phyloP scores from a whole-genome alignment of 1,140 invertebrate species.

The Plectrocnemia conspersa region DNA sequence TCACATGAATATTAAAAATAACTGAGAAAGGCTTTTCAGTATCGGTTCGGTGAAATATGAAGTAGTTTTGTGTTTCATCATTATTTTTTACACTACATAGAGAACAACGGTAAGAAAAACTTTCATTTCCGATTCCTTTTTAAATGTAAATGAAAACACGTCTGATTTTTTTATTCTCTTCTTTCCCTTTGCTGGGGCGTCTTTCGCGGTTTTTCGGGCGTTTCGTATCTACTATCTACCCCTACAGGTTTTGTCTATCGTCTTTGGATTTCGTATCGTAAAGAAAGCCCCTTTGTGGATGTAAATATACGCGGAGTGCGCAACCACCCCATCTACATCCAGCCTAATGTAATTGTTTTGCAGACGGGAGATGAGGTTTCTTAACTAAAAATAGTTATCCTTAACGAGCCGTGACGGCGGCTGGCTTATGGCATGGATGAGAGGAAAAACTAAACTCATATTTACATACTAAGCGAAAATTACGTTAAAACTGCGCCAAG shows the following conservation, averaged over 20 bases:
- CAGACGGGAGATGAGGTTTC: conserved; percentile 7
- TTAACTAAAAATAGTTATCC: conserved; percentile 24
- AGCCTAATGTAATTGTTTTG: conserved; percentile 25
- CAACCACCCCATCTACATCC: background rate
- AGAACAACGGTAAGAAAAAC: conserved; percentile 21
- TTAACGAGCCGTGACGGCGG: conserved; percentile 26
- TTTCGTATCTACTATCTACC: background rate
- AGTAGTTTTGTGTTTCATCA: no score
- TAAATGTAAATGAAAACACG: conserved; percentile 34
- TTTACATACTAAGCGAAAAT: no score
- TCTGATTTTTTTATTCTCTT: conserved; percentile 31
- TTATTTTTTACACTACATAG: background rate
- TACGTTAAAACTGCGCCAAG: no score
- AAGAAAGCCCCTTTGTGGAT: conserved; percentile 28
- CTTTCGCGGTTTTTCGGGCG: background rate
- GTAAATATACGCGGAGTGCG: no score
- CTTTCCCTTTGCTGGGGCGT: conserved; percentile 10
- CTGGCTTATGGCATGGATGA: conserved; percentile 10
- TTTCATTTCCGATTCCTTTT: conserved; percentile 32
- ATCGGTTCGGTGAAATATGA: no score
- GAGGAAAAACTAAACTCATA: background rate
- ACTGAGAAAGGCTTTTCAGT: no score
- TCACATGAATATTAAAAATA: no score
- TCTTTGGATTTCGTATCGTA: background rate
- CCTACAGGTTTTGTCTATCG: conserved; percentile 10